phyloP scores from a whole-genome alignment of 2,797 vertebrate species.

The Halcyon badia region DNA sequence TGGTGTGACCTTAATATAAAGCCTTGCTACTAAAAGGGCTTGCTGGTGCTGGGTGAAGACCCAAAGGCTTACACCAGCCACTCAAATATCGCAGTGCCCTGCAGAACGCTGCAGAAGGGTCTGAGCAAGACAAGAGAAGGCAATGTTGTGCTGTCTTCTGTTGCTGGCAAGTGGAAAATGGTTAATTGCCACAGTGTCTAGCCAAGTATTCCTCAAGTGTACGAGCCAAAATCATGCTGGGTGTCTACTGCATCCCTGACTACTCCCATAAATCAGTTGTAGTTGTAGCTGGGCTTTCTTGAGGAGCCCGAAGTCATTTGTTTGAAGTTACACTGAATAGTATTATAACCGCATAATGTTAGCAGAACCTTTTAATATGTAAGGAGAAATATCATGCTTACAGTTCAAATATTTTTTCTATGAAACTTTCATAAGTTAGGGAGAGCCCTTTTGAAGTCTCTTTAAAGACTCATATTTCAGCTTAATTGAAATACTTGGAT shows the following conservation, averaged over 20 bases:
- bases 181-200: background rate
- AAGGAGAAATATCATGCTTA: background rate
- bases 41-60: background rate
- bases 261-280: background rate
- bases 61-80: background rate
- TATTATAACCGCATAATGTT: background rate
- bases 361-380: background rate
- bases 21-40: background rate
- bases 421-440: background rate
- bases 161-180: background rate
- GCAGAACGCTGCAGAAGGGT: background rate
- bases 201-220: background rate
- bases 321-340: background rate
- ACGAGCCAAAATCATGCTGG: background rate
- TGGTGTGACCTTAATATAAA: background rate
- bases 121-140: background rate
- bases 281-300: background rate
- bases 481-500: background rate
- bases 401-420: conserved; percentile 17
- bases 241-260: background rate
- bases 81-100: background rate
- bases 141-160: fast-evolving
- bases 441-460: background rate
- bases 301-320: background rate
- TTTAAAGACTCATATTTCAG: background rate